Evolutionary conservation across 2,113 vertebrate species (phyloP).

Genomic region (Ranitomeya variabilis): DNA sequence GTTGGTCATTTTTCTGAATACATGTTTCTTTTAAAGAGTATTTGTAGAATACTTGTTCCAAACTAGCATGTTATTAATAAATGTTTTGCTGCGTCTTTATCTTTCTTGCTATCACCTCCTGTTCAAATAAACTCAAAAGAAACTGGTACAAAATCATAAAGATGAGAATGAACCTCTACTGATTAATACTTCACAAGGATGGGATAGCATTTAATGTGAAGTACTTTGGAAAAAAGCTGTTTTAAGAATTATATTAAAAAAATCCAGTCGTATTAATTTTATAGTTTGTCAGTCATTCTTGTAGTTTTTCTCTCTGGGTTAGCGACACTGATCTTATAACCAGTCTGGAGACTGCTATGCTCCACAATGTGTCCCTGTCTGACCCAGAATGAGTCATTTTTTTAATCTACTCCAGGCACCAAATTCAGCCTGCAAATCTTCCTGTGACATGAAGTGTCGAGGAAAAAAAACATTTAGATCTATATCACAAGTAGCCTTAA

Average conservation of each 20-base stretch:
- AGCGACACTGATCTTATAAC: neutral
- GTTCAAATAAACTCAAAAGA: neutral
- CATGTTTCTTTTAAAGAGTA: no score
- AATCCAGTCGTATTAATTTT: neutral
- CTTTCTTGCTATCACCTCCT: neutral
- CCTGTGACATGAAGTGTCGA: neutral
- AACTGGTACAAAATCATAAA: neutral
- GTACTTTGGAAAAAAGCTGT: neutral
- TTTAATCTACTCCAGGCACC: constrained; percentile 22
- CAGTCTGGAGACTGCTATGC: neutral
- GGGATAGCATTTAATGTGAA: neutral
- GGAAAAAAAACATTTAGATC: neutral
- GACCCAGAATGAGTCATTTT: constrained; percentile 31
- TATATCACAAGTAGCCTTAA: no score
- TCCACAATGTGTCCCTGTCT: neutral
- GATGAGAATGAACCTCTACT: neutral
- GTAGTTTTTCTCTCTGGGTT: constrained; percentile 17
- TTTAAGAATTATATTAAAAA: constrained; percentile 9
- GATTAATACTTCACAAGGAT: neutral
- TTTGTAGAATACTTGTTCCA: neutral
- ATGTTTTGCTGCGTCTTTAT: neutral
- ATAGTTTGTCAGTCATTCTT: constrained; percentile 19
- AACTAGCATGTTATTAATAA: neutral
- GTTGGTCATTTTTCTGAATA: no score
- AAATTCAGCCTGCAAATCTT: constrained; percentile 23